Base-by-base conservation (phyloP, 2,113 vertebrate species). In the Siphamia tubifer region DNA sequence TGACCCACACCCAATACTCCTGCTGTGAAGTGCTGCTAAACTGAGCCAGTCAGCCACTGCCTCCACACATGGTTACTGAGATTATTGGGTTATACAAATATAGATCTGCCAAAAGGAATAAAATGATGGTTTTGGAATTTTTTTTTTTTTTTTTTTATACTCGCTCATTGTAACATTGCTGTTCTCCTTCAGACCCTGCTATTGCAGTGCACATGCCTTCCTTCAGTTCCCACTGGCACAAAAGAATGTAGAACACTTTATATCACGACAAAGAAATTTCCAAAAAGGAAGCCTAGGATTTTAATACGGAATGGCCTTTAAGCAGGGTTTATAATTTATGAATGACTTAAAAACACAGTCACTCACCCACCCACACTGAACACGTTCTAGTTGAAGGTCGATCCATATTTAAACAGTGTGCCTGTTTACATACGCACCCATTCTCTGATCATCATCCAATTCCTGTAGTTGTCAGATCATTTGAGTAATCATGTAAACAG, bases 81-180 rank as follows among this genome's bases (percentile, higher is more conserved):
- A 67, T 81, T 68, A 88, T 67, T 76, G 48, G 77, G 57, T 77
- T 72, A 44, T 21, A 65, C 56, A 73, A 84, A 88, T 75, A 86
- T 64, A 83, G 72, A 74, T 56, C 27, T 67, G 72, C 75, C 56
- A 72, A 52, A 76, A 74, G 34, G 35, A 77, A 67, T 51, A 51
- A 53, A 81, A 45, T 21, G 17, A 16, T 32, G 27, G 57, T 65
- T 68, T 58, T 68, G 31, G 34, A n/a, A n/a, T n/a, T n/a, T n/a
- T n/a, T 4, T 51, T 31, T 13, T 34, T 27, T 30, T 24, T 13
- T 54, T 79, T 81, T 74, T 47, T 36, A 51, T 27, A 21, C 65
- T 68, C 61, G 48, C 44, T 60, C 45, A 16, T 77, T 75, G 49
- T 25, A 61, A 36, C 47, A 30, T 68, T 56, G 32, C 34, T 68